Conservation (phyloP, 2,888 invertebrate species). For the Polyommatus iphigenia region DNA sequence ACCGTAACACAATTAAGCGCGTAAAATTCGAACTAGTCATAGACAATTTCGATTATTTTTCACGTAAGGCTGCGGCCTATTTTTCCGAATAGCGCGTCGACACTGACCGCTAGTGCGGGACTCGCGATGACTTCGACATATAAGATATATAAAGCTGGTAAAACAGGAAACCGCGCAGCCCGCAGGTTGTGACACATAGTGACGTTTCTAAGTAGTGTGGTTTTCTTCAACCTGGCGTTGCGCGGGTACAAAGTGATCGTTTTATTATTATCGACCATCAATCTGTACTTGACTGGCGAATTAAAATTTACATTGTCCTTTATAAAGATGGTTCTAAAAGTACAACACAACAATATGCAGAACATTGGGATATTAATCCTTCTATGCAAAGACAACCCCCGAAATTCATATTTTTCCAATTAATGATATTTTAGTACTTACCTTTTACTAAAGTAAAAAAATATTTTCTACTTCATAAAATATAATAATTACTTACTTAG, state of each 20-base stretch:
- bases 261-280: not conserved
- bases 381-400: not conserved
- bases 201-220: constrained; percentile 37
- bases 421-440: no score
- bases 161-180: constrained; percentile 43
- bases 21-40: constrained; percentile 45
- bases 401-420: not conserved
- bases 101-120: constrained; percentile 51
- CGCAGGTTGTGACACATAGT: constrained; percentile 41
- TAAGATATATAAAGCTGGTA: constrained; percentile 39
- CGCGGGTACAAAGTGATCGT: not conserved
- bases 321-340: not conserved
- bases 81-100: constrained; percentile 58
- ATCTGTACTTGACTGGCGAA: not conserved
- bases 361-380: not conserved
- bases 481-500: no score
- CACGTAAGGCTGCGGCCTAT: constrained; percentile 62
- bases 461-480: no score
- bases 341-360: not conserved
- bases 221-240: constrained; percentile 31
- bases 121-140: constrained; percentile 35
- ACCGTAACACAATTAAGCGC: constrained; percentile 33
- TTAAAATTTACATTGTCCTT: constrained; percentile 2
- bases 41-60: constrained; percentile 54
- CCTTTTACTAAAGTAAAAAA: no score